phyloP scores from a whole-genome alignment of 23 tunicate genomes.

The Ciona savignyi region DNA sequence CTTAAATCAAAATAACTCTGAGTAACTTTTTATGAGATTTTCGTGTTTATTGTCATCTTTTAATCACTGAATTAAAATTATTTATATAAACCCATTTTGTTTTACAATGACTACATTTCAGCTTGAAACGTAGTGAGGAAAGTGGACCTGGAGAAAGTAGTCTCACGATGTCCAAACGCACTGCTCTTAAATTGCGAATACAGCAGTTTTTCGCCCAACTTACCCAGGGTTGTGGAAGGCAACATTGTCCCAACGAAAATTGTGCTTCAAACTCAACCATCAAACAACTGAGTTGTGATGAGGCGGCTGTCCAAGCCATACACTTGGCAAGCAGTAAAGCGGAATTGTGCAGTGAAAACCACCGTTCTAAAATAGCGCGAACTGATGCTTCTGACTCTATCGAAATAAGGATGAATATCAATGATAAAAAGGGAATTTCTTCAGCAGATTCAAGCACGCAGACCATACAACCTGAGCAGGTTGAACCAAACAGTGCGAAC shows the following conservation, averaged over 20 bases:
- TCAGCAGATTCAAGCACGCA: background rate
- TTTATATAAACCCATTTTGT: background rate
- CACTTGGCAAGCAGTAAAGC: conserved; percentile 29
- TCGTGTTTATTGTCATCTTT: too few relatives aligned
- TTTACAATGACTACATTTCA: background rate
- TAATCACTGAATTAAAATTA: too few relatives aligned
- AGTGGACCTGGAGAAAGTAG: background rate
- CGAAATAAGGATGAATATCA: background rate
- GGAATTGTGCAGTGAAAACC: conserved; percentile 33
- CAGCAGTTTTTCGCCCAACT: conserved; percentile 55
- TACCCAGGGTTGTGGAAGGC: conserved; percentile 62
- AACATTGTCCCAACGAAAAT: conserved; percentile 53
- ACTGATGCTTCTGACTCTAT: background rate
- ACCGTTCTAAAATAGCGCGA: background rate
- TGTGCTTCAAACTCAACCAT: conserved; percentile 70
- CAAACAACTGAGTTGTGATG: conserved; percentile 39
- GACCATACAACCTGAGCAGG: too few relatives aligned
- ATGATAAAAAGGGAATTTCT: background rate
- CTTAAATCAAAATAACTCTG: too few relatives aligned
- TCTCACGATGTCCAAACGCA: conserved; percentile 40
- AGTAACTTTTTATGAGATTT: too few relatives aligned
- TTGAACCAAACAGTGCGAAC: too few relatives aligned
- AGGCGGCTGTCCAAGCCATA: conserved; percentile 68
- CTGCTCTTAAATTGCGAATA: conserved; percentile 33
- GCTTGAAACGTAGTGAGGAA: background rate